A percentile compares a stretch with the other conserved stretches of the same genome.
Conservation (phyloP, 2,113 vertebrate species). For the Etheostoma spectabile region DNA sequence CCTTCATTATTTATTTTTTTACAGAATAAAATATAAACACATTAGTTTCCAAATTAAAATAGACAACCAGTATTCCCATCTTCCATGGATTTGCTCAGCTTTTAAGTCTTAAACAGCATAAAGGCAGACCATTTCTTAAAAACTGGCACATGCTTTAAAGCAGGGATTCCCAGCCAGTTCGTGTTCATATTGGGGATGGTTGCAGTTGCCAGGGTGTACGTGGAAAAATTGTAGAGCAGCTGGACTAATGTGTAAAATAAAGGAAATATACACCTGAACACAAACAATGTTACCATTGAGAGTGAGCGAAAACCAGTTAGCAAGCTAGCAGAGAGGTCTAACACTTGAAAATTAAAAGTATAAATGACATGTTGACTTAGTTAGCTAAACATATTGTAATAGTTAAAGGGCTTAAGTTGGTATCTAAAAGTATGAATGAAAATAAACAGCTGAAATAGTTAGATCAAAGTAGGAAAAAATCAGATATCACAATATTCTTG, state of each 20-base stretch:
- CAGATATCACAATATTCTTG: no score
- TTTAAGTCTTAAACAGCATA: conserved; percentile 30
- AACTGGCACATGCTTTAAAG: conserved; percentile 21
- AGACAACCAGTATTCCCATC: conserved; percentile 1
- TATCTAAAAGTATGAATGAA: no score
- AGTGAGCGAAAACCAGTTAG: not conserved
- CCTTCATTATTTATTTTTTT: not conserved
- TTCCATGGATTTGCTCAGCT: not conserved
- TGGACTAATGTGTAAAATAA: not conserved
- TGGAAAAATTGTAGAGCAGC: conserved; percentile 4
- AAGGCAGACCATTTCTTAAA: conserved; percentile 33
- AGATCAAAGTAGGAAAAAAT: no score
- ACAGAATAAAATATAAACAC: conserved; percentile 5
- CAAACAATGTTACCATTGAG: not conserved
- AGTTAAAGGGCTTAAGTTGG: not conserved
- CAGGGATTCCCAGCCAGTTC: not conserved
- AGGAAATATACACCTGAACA: not conserved
- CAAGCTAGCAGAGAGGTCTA: no score
- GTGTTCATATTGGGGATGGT: not conserved
- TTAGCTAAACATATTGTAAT: not conserved
- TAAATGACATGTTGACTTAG: no score
- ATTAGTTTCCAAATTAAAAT: conserved; percentile 23
- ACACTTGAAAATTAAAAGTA: no score
- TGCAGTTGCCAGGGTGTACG: not conserved
- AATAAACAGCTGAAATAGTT: no score